A percentile compares a stretch with the other conserved stretches of the same genome.
Evolutionary conservation across 2,888 invertebrate genomes (phyloP).

Genomic region (Podabrus alpinus): DNA sequence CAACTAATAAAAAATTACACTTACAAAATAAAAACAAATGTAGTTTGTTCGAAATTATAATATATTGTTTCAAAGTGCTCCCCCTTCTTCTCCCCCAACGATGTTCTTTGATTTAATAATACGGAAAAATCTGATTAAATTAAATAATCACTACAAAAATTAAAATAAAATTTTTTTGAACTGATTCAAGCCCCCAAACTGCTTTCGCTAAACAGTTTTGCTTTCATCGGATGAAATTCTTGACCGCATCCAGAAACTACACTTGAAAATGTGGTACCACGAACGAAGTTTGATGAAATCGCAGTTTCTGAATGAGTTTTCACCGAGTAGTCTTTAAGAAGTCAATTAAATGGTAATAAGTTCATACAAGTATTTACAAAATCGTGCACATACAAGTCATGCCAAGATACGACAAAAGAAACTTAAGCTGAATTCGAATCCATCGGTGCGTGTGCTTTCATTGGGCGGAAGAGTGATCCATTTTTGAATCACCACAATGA

Average conservation of each 20-base stretch:
- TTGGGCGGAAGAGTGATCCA: constrained; percentile 28
- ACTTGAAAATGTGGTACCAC: neutral
- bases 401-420: constrained; percentile 31
- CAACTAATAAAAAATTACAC: too few relatives aligned
- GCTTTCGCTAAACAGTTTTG: neutral
- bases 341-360: neutral
- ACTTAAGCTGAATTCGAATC: constrained; percentile 38
- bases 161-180: too few relatives aligned
- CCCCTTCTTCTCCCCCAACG: too few relatives aligned
- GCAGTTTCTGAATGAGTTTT: neutral
- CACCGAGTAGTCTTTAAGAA: neutral
- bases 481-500: neutral
- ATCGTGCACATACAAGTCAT: constrained; percentile 41
- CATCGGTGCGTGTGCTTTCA: constrained; percentile 46
- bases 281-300: neutral
- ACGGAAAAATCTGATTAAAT: too few relatives aligned
- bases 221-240: neutral
- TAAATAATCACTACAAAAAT: too few relatives aligned
- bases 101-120: too few relatives aligned
- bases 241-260: neutral
- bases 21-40: too few relatives aligned
- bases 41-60: too few relatives aligned
- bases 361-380: constrained; percentile 13
- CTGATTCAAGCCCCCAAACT: too few relatives aligned
- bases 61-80: too few relatives aligned